Percentiles rank a stretch among this genome's conserved stretches.
Evolutionary conservation across 2,888 invertebrate species (phyloP).

Genomic region (Syritta pipiens): DNA sequence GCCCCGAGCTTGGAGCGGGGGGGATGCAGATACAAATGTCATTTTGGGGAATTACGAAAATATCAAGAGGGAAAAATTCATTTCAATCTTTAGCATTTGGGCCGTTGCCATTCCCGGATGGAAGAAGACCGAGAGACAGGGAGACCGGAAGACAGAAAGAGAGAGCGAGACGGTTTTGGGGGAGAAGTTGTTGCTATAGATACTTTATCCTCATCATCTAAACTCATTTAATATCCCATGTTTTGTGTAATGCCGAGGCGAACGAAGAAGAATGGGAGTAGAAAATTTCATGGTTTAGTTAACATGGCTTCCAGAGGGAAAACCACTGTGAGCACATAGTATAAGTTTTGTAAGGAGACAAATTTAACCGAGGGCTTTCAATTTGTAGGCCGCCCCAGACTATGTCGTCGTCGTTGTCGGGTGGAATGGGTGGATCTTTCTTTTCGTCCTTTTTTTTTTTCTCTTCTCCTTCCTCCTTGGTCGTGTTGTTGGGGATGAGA

Average conservation of each 20-base stretch:
- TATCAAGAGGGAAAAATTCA: conserved; percentile 62
- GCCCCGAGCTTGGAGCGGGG: background rate
- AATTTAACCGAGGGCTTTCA: conserved; percentile 62
- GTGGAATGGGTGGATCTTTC: no score
- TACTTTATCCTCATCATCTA: conserved; percentile 63
- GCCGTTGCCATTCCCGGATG: conserved; percentile 8
- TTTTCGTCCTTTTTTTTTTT: background rate
- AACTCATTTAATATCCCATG: conserved; percentile 59
- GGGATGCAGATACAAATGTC: conserved; percentile 44
- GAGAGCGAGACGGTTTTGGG: no score
- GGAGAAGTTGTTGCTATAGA: conserved; percentile 46
- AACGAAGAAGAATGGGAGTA: conserved; percentile 15
- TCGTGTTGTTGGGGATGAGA: background rate
- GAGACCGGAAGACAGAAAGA: no score
- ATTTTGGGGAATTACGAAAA: conserved; percentile 63
- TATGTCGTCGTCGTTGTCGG: conserved; percentile 26
- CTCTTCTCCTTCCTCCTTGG: background rate
- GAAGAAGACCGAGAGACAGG: no score
- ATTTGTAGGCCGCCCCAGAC: conserved; percentile 49
- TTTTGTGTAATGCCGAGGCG: conserved; percentile 7
- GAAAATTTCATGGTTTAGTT: conserved; percentile 63
- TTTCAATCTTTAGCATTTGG: conserved; percentile 62
- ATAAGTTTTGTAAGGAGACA: conserved; percentile 45
- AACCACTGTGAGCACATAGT: background rate
- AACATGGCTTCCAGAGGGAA: conserved; percentile 44